Evolutionary conservation across 2,113 vertebrate species (phyloP).

Genomic region (Siniperca chuatsi): DNA sequence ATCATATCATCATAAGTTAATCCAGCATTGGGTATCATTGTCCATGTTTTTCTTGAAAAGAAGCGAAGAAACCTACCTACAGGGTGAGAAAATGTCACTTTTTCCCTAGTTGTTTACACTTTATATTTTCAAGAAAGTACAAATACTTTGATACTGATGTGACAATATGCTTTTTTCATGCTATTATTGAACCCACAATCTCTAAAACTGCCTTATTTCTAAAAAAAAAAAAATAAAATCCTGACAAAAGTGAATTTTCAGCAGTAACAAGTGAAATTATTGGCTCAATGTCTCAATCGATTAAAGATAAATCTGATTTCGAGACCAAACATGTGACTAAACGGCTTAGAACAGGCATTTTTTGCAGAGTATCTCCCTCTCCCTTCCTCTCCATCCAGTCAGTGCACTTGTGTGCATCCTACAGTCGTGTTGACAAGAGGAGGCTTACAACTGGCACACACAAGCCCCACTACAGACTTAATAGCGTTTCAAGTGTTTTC

Average conservation of each 20-base stretch:
- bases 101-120: not conserved
- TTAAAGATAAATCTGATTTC: constrained; percentile 19
- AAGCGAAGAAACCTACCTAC: not conserved
- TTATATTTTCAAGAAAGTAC: not conserved
- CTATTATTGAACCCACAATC: not conserved
- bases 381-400: constrained; percentile 61
- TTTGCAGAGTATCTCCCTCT: constrained; percentile 62
- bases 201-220: not conserved
- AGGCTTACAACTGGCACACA: constrained; percentile 65
- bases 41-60: not conserved
- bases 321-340: not conserved
- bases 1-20: not conserved
- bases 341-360: constrained; percentile 8
- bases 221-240: not conserved
- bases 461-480: constrained; percentile 77
- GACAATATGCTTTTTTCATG: not conserved
- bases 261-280: not conserved
- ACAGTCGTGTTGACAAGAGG: constrained; percentile 71
- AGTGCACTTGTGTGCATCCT: constrained; percentile 73
- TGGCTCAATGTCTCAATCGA: not conserved
- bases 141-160: not conserved
- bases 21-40: not conserved
- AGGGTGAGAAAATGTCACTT: not conserved
- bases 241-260: not conserved
- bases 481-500: constrained; percentile 84